A percentile compares a stretch with the other conserved stretches of the same genome.
These are phyloP conservation scores for Habroteleia sp. DNA, from an alignment of 2,888 invertebrate genomes.

Conservation along the genomic window DNA sequence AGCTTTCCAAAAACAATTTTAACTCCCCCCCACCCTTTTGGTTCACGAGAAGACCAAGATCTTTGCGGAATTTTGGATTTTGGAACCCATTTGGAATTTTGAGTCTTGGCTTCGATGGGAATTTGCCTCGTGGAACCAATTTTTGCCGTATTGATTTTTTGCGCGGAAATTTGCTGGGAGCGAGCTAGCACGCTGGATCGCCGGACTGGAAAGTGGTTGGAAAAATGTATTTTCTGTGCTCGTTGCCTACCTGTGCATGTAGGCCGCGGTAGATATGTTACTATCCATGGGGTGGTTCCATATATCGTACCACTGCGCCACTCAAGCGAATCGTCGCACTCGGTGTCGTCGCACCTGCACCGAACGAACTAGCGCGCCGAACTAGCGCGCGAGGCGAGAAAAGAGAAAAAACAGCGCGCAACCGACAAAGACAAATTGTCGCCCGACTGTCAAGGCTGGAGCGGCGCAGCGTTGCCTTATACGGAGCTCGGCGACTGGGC, in stretches of 20 bases:
- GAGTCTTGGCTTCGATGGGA: no score
- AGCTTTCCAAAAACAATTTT: no score
- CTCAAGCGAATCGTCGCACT: conserved; percentile 48
- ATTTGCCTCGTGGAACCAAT: neutral
- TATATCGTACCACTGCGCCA: conserved; percentile 71
- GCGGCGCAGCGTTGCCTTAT: conserved; percentile 30
- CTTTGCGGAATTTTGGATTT: no score
- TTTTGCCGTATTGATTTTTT: conserved; percentile 38
- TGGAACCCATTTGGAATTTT: no score
- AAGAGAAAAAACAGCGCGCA: neutral
- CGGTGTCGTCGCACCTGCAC: conserved; percentile 56
- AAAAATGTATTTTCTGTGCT: no score
- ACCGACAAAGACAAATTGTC: no score
- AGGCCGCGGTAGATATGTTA: conserved; percentile 80
- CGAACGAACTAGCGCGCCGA: neutral
- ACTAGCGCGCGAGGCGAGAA: no score
- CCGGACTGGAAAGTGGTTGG: no score
- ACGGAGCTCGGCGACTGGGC: conserved; percentile 54
- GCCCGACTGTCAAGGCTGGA: no score
- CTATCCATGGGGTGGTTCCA: conserved; percentile 80
- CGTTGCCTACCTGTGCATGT: conserved; percentile 75
- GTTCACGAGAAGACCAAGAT: no score
- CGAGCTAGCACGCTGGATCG: no score
- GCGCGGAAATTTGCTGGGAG: conserved; percentile 8
- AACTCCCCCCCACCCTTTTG: no score